Evolutionary conservation across 1,140 invertebrate genomes (phyloP).

Genomic region (Camponotus vicinus): DNA sequence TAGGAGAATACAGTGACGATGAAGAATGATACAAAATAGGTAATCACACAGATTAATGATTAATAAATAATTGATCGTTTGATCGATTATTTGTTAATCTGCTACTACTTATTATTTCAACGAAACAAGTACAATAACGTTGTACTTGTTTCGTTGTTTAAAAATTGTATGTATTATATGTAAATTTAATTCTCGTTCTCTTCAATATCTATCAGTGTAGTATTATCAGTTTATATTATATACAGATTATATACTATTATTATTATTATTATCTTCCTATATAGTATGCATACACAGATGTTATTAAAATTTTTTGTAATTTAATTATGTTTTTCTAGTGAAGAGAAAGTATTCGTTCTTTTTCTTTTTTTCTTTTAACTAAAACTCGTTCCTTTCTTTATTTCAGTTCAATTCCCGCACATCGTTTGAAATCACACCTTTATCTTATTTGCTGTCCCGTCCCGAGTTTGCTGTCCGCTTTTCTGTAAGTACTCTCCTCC

Average conservation of each 20-base stretch:
- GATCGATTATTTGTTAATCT: not conserved
- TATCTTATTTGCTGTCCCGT: not conserved
- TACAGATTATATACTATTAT: constrained; percentile 3
- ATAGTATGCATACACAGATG: not conserved
- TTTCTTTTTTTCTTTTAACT: not conserved
- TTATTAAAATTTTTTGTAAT: constrained; percentile 14
- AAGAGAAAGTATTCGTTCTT: not conserved
- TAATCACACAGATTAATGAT: not conserved
- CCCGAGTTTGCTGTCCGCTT: not conserved
- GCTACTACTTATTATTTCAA: not conserved
- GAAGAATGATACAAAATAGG: not conserved
- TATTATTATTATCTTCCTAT: constrained; percentile 6
- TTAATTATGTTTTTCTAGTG: constrained; percentile 27
- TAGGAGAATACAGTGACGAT: constrained; percentile 53
- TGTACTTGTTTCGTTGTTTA: no score
- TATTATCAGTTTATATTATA: constrained; percentile 1
- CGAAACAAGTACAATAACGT: not conserved
- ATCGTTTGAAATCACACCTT: not conserved
- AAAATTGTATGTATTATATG: not conserved
- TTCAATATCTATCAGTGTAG: not conserved
- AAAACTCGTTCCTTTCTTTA: not conserved
- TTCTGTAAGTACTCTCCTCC: not conserved
- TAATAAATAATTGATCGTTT: not conserved
- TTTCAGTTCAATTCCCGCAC: not conserved
- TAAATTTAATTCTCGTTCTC: not conserved